Conservation (phyloP, 1,140 invertebrate genomes). For the Varroa destructor region DNA sequence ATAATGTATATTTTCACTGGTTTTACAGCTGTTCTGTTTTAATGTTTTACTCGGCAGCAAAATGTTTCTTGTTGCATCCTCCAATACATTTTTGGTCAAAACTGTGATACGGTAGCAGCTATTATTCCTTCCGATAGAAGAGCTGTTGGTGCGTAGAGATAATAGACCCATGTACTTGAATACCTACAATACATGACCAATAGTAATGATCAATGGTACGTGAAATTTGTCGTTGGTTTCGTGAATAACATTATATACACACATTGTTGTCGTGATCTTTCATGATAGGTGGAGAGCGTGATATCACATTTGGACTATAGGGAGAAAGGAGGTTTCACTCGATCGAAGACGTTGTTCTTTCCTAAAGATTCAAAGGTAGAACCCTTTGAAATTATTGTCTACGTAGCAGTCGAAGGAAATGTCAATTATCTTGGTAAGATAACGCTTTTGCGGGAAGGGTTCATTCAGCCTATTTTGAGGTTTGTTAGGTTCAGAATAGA, state of each 20-base stretch:
- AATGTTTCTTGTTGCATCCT: too few relatives aligned
- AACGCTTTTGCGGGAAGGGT: neutral
- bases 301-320: constrained; percentile 66
- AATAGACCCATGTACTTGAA: too few relatives aligned
- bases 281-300: constrained; percentile 47
- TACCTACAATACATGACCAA: too few relatives aligned
- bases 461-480: neutral
- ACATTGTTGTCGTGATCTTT: neutral
- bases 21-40: too few relatives aligned
- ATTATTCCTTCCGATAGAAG: too few relatives aligned
- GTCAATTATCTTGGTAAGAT: constrained; percentile 47
- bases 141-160: too few relatives aligned
- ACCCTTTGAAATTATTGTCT: constrained; percentile 61
- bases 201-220: too few relatives aligned
- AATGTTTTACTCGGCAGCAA: too few relatives aligned
- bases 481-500: neutral
- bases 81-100: too few relatives aligned
- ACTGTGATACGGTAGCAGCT: too few relatives aligned
- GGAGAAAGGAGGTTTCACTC: constrained; percentile 75
- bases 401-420: constrained; percentile 64
- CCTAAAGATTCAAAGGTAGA: constrained; percentile 42
- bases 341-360: constrained; percentile 54
- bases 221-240: too few relatives aligned
- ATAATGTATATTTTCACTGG: too few relatives aligned
- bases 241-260: neutral